A percentile compares a stretch with the other conserved stretches of the same genome.
Conservation (phyloP, 2,888 invertebrate species). For the Aplocera efformata region DNA sequence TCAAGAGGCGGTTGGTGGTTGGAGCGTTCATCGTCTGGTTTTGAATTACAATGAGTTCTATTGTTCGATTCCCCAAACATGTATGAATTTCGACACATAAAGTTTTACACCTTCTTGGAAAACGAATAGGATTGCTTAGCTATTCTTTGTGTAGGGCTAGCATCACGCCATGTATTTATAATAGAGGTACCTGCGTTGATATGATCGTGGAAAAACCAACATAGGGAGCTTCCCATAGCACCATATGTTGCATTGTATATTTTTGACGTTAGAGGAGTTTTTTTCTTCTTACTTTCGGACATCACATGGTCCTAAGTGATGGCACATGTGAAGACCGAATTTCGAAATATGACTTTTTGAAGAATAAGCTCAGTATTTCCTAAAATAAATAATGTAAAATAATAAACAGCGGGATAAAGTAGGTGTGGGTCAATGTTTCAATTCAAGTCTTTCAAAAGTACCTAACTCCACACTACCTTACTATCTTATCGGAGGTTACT, state of each 20-base stretch:
- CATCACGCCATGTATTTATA: slow-evolving; percentile 14
- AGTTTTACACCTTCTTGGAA: slow-evolving; percentile 8
- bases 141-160: slow-evolving; percentile 12
- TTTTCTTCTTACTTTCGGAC: slow-evolving; percentile 31
- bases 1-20: slow-evolving; percentile 26
- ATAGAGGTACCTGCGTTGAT: slow-evolving; percentile 23
- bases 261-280: slow-evolving; percentile 34
- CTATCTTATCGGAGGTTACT: slow-evolving; percentile 36
- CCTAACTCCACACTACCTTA: slow-evolving; percentile 11
- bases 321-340: slow-evolving; percentile 31
- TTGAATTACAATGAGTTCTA: slow-evolving; percentile 38
- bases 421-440: slow-evolving; percentile 32
- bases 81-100: slow-evolving; percentile 17
- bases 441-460: slow-evolving; percentile 24
- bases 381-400: too few relatives aligned
- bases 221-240: slow-evolving; percentile 43
- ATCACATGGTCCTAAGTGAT: slow-evolving; percentile 41
- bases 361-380: too few relatives aligned
- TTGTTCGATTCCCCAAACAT: slow-evolving; percentile 39
- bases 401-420: slow-evolving; percentile 20
- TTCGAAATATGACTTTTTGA: too few relatives aligned
- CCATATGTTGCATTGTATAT: slow-evolving; percentile 54
- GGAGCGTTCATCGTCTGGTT: slow-evolving; percentile 27
- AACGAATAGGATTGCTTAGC: slow-evolving; percentile 2
- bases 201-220: slow-evolving; percentile 49